Evolutionary conservation across 2,113 vertebrate genomes (phyloP), one percentile per base, ranked within the genome.

Genomic region (Ia io): DNA sequence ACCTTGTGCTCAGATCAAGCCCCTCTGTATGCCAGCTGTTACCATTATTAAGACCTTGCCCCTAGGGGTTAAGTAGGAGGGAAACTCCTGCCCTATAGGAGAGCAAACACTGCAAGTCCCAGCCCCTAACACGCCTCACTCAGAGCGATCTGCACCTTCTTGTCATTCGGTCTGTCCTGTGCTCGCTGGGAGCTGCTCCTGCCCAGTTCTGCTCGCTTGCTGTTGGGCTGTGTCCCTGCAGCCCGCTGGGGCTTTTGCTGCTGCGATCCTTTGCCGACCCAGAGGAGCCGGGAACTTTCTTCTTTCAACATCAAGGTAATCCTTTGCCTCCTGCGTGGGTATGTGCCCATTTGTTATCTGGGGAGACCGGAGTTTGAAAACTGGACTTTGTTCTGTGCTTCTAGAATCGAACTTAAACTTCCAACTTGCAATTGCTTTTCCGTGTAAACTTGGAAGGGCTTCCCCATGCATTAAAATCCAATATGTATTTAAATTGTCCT

Each of bases 1-100:
- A 97, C 98, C 98, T 96, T 44, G 77, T 49, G 84, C 95, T 94
- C 87, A 90, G 93, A 96, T 93, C 94, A 88, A 90, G 96, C 91
- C 94, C 84, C 95, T 97, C 92, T 82, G 95, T 56, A 51, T 93
- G 89, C 97, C 98, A 98, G 98, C 98, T 98, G 98, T 98, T 97
- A 93, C 97, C 96, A 80, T 96, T 97, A 97, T 95, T 88, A 96
- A 97, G 96, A 95, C 93, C 94, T 93, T 93, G 85, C 95, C 97
- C 96, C 84, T 65, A 71, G 93, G 97, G 96, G 97, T 97, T 97
- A 96, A 98, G 94, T 78, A 88, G 85, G 86, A 90, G 96, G 95
- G 95, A 96, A 94, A 93, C 73, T 94, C 86, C 95, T 88, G 79
- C 95, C 97, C 97, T 97, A 96, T 98, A 93, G 96, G 93, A 93